These are phyloP conservation scores for Epirrita christyi DNA, from an alignment of 2,888 invertebrate genomes.

Conservation along the genomic window DNA sequence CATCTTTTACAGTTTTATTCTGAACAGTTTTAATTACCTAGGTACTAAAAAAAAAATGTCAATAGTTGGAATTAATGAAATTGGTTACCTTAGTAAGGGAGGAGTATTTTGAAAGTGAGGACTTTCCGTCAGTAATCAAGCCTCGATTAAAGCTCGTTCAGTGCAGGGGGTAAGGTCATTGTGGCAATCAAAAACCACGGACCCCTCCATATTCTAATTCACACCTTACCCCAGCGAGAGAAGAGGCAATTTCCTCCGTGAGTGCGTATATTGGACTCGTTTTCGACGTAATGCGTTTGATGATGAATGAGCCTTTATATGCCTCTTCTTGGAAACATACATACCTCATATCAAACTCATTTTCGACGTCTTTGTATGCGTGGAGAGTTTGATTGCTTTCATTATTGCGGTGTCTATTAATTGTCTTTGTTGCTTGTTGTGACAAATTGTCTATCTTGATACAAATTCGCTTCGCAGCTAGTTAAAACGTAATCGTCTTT, in stretches of 20 bases:
- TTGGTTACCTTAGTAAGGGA: not conserved
- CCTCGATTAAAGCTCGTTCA: slow-evolving; percentile 56
- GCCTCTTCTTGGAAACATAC: slow-evolving; percentile 39
- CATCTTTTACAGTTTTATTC: not conserved
- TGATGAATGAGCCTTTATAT: slow-evolving; percentile 48
- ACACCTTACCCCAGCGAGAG: slow-evolving; percentile 37
- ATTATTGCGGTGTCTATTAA: slow-evolving; percentile 29
- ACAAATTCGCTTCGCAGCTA: slow-evolving; percentile 16
- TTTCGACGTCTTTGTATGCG: slow-evolving; percentile 29
- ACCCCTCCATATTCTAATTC: slow-evolving; percentile 36
- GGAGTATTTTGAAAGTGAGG: slow-evolving; percentile 7
- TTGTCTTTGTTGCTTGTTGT: slow-evolving; percentile 29
- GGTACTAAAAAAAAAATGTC: no score
- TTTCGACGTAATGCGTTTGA: slow-evolving; percentile 45
- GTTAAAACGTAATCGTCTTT: slow-evolving; percentile 17
- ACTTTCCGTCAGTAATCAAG: slow-evolving; percentile 45
- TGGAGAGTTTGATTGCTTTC: slow-evolving; percentile 34
- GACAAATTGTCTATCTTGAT: slow-evolving; percentile 21
- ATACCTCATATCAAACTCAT: slow-evolving; percentile 30
- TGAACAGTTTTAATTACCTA: not conserved
- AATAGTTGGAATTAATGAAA: not conserved
- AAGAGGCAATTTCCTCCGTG: slow-evolving; percentile 40
- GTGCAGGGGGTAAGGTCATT: slow-evolving; percentile 55
- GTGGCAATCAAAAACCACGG: slow-evolving; percentile 46
- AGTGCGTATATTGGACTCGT: slow-evolving; percentile 34